Evolutionary conservation across 2,888 invertebrate genomes (phyloP).

Genomic region (Rhopalosiphum nymphaeae): DNA sequence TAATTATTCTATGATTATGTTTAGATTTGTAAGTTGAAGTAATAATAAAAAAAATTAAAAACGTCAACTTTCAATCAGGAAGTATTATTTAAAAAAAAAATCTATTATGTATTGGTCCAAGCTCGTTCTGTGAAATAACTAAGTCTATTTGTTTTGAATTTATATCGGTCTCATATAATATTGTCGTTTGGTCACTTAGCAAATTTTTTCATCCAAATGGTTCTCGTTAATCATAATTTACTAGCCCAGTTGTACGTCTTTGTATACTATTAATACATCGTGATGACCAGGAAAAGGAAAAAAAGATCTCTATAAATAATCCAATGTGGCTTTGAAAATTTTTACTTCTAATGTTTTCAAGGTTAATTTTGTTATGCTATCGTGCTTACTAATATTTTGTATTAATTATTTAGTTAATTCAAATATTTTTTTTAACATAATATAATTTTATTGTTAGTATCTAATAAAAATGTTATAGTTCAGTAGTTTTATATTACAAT

Average conservation of each 20-base stretch:
- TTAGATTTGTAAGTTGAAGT: background rate
- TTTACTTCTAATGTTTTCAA: slow-evolving; percentile 6
- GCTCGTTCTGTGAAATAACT: background rate
- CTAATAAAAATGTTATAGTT: background rate
- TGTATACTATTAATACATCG: slow-evolving; percentile 45
- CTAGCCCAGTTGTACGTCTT: background rate
- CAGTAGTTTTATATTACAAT: background rate
- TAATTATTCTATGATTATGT: background rate
- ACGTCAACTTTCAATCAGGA: background rate
- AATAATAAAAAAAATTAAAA: background rate
- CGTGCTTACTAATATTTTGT: background rate
- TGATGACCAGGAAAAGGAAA: slow-evolving; percentile 49
- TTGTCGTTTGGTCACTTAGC: background rate
- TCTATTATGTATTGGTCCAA: background rate
- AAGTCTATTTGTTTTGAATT: background rate
- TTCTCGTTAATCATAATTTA: slow-evolving; percentile 4
- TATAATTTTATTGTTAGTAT: background rate
- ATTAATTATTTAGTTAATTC: background rate
- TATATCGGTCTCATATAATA: background rate
- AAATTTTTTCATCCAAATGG: background rate
- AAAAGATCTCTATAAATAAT: slow-evolving; percentile 46
- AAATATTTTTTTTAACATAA: background rate
- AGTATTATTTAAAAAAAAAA: background rate
- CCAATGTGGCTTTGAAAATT: slow-evolving; percentile 25
- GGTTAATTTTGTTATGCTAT: slow-evolving; percentile 27